A percentile compares a stretch with the other conserved stretches of the same genome.
phyloP scores from a whole-genome alignment of 2,113 vertebrate species.

The Catagonus wagneri region DNA sequence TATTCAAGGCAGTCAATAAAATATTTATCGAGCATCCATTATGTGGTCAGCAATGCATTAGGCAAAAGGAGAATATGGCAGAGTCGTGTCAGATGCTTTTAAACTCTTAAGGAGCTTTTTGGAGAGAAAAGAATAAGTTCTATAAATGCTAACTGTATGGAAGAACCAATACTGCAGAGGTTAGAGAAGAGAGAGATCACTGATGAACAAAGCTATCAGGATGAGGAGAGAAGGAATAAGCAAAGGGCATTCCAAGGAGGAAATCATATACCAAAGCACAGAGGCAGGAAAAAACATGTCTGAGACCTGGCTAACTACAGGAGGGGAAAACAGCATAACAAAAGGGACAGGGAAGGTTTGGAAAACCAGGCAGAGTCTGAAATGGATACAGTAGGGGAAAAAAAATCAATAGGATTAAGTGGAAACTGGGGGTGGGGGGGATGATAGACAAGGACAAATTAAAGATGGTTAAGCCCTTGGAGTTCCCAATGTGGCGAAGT shows the following conservation, averaged over 20 bases:
- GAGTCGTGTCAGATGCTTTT: not conserved
- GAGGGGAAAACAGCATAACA: not conserved
- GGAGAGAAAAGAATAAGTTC: not conserved
- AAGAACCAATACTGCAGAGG: not conserved
- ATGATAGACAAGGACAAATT: not conserved
- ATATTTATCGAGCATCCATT: conserved; percentile 15
- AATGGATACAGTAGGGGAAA: not conserved
- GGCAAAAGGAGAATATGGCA: not conserved
- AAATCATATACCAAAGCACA: not conserved
- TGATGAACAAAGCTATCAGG: not conserved
- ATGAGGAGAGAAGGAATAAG: not conserved
- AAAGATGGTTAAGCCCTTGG: not conserved
- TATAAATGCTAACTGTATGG: not conserved
- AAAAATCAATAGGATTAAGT: not conserved
- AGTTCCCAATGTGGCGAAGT: too few species aligned
- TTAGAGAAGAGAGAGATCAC: not conserved
- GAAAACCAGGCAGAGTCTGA: not conserved
- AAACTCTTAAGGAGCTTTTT: not conserved
- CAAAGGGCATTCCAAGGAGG: not conserved
- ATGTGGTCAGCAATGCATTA: not conserved
- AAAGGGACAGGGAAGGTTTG: not conserved
- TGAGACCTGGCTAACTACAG: too few species aligned
- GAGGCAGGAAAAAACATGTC: not conserved
- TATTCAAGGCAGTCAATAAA: not conserved
- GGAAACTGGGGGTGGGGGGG: not conserved